phyloP scores from a whole-genome alignment of 2,113 vertebrate genomes.

The Gavia stellata region DNA sequence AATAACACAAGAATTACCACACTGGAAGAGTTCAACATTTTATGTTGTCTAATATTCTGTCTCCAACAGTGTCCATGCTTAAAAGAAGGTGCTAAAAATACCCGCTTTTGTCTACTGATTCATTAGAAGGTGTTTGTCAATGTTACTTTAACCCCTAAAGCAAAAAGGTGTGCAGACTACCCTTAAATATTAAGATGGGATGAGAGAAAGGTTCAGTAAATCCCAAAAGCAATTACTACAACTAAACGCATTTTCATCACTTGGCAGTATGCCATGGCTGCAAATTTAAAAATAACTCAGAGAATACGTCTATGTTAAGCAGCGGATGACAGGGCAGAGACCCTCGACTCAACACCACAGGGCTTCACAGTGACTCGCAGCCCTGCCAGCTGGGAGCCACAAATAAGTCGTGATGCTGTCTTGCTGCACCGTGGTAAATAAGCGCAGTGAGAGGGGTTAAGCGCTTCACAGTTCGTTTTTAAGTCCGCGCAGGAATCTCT shows the following conservation, averaged over 20 bases:
- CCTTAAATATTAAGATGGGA: not conserved
- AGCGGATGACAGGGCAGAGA: not conserved
- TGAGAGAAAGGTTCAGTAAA: not conserved
- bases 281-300: not conserved
- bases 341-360: not conserved
- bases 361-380: not conserved
- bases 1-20: not conserved
- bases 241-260: not conserved
- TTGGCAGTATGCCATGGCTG: not conserved
- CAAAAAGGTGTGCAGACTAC: not conserved
- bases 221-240: not conserved
- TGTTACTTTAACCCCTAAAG: not conserved
- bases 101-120: not conserved
- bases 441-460: not conserved
- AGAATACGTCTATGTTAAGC: not conserved
- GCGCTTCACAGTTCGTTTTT: not conserved
- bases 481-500: not conserved
- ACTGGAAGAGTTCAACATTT: not conserved
- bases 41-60: not conserved
- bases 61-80: not conserved
- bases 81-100: not conserved
- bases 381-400: not conserved
- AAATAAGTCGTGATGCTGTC: not conserved
- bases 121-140: not conserved
- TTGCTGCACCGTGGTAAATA: fast-evolving